These are phyloP conservation scores for Hipposideros armiger DNA, from an alignment of 2,113 vertebrate genomes.

Conservation along the genomic window DNA sequence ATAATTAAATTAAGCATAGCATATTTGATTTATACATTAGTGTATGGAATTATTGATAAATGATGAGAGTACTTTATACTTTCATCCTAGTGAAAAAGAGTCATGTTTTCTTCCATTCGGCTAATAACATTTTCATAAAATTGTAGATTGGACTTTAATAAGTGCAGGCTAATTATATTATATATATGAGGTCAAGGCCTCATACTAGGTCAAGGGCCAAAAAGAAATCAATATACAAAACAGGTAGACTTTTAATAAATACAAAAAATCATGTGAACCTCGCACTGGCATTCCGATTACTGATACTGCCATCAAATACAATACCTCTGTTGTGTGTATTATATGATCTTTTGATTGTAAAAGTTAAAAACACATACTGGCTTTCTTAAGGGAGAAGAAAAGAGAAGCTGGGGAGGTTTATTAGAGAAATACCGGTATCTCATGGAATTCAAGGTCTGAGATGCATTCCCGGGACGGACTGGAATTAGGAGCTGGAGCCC, in stretches of 20 bases:
- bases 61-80: conserved; percentile 23
- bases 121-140: conserved; percentile 43
- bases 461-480: neutral
- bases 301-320: conserved; percentile 5
- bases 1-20: conserved; percentile 11
- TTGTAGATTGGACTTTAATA: conserved; percentile 24
- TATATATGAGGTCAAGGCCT: neutral
- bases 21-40: neutral
- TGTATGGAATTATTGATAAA: conserved; percentile 33
- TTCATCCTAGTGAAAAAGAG: neutral
- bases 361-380: conserved; percentile 2
- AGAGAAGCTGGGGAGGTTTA: neutral
- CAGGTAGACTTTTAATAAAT: conserved; percentile 57
- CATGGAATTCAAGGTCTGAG: neutral
- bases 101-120: conserved; percentile 19
- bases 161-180: neutral
- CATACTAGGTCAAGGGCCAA: neutral
- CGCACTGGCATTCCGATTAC: neutral
- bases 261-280: conserved; percentile 2
- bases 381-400: neutral
- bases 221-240: conserved; percentile 26
- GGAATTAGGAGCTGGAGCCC: neutral
- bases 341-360: neutral
- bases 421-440: neutral
- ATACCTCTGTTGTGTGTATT: neutral